These are phyloP conservation scores for Siphlonurus alternatus DNA, from an alignment of 2,888 invertebrate species.

Conservation along the genomic window DNA sequence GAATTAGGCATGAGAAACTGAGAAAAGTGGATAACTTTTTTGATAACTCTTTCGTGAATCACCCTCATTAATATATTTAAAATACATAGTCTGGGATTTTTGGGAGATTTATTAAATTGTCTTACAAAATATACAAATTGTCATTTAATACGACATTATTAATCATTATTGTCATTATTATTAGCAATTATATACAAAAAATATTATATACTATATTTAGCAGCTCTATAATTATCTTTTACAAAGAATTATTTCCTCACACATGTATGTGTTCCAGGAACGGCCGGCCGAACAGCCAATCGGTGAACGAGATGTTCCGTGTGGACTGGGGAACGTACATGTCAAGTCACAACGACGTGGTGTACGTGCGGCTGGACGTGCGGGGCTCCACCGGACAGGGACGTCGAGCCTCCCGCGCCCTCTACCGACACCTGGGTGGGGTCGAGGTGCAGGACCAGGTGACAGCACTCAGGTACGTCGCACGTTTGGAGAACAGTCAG, in stretches of 20 bases:
- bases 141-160: neutral
- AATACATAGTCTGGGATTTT: neutral
- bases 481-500: too few relatives aligned
- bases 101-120: neutral
- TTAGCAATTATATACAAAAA: neutral
- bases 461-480: slow-evolving; percentile 53
- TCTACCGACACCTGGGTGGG: slow-evolving; percentile 71
- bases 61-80: neutral
- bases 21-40: too few relatives aligned
- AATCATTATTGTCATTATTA: too few relatives aligned
- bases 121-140: neutral
- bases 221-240: too few relatives aligned
- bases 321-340: slow-evolving; percentile 88
- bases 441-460: slow-evolving; percentile 87
- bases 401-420: slow-evolving; percentile 40
- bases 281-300: slow-evolving; percentile 80
- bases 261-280: slow-evolving; percentile 60
- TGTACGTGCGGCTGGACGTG: slow-evolving; percentile 81
- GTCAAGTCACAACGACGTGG: slow-evolving; percentile 77
- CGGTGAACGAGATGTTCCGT: slow-evolving; percentile 72
- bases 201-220: too few relatives aligned
- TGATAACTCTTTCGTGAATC: too few relatives aligned
- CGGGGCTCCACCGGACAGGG: slow-evolving; percentile 71
- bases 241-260: too few relatives aligned
- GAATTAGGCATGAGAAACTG: too few relatives aligned